phyloP scores from a whole-genome alignment of 2,113 vertebrate species.

The Chloroceryle aenea region DNA sequence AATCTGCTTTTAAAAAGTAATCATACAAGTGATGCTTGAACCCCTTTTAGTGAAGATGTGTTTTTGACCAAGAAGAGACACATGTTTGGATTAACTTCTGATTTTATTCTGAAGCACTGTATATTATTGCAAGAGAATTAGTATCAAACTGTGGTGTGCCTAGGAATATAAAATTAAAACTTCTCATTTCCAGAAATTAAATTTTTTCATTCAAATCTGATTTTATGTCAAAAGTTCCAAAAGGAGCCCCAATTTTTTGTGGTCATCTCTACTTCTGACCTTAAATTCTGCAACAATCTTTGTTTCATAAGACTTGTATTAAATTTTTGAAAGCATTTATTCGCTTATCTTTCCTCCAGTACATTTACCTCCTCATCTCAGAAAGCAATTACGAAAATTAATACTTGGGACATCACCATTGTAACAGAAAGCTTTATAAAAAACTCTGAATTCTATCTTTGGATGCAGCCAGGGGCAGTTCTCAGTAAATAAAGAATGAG shows the following conservation, averaged over 20 bases:
- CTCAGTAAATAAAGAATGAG: constrained; percentile 19
- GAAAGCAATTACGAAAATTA: neutral
- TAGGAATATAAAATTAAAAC: neutral
- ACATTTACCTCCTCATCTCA: neutral
- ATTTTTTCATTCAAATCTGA: neutral
- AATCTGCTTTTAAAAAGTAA: neutral
- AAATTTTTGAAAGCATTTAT: neutral
- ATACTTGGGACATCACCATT: neutral
- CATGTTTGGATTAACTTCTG: neutral
- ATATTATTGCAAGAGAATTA: neutral
- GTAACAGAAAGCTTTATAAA: constrained; percentile 13
- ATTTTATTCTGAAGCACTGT: neutral
- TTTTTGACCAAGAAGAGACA: neutral
- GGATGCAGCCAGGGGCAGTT: neutral
- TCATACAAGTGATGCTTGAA: neutral
- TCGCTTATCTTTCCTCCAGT: neutral
- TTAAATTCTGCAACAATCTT: neutral
- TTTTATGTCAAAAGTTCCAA: neutral
- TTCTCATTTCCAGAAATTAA: neutral
- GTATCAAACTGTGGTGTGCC: neutral
- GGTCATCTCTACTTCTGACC: neutral
- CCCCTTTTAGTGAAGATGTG: neutral
- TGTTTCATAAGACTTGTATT: neutral
- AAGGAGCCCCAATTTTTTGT: neutral
- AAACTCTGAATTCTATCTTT: constrained; percentile 1